phyloP scores from a whole-genome alignment of 1,140 invertebrate genomes.

The Babylonia areolata region DNA sequence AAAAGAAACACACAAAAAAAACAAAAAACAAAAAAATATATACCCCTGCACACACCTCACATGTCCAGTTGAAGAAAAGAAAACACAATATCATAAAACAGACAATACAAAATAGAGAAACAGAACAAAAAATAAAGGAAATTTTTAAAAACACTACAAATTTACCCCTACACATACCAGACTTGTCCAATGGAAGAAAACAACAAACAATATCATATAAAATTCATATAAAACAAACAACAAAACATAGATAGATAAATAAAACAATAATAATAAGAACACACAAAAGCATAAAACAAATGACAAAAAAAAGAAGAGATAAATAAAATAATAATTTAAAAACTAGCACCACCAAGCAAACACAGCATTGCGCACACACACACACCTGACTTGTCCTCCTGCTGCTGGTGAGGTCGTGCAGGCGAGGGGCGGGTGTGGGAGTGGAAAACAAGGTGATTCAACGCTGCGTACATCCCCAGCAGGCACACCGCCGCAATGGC shows the following conservation, averaged over 20 bases:
- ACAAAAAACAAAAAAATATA: not conserved
- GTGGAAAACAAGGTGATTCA: constrained; percentile 47
- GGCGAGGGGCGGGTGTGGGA: not conserved
- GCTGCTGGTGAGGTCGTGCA: not conserved
- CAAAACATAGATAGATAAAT: not conserved
- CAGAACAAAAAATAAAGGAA: not conserved
- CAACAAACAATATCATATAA: too few species aligned
- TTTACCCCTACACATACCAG: too few species aligned
- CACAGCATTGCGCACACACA: not conserved
- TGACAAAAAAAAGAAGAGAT: not conserved
- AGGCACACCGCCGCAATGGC: constrained; percentile 33
- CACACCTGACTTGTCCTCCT: not conserved
- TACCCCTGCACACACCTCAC: too few species aligned
- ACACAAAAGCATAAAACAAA: not conserved
- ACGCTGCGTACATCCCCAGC: constrained; percentile 35
- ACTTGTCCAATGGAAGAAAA: too few species aligned
- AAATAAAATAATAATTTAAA: not conserved
- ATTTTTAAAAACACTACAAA: not conserved
- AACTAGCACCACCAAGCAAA: not conserved
- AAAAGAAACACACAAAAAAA: too few species aligned
- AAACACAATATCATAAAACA: too few species aligned
- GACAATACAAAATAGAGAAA: not conserved
- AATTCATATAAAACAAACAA: too few species aligned
- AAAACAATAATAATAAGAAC: not conserved
- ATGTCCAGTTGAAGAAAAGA: too few species aligned